These are phyloP conservation scores for Scylla paramamosain DNA, from an alignment of 1,140 invertebrate species.

Conservation along the genomic window DNA sequence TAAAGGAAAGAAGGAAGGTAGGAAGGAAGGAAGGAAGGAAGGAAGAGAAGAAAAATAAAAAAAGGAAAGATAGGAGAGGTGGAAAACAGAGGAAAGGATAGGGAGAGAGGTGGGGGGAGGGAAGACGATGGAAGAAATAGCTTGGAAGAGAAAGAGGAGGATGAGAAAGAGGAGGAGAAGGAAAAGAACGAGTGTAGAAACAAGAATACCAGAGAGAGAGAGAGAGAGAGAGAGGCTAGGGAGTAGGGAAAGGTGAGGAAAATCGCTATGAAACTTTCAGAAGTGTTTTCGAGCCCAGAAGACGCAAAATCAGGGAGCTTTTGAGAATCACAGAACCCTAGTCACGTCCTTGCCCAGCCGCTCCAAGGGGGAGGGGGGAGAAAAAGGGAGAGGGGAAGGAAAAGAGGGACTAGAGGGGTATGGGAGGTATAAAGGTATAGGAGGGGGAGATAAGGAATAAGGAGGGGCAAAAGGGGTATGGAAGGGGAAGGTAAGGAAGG, in stretches of 20 bases:
- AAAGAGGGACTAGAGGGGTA: neutral
- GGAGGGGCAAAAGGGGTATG: too few species aligned
- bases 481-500: too few species aligned
- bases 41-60: too few species aligned
- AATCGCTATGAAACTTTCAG: neutral
- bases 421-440: too few species aligned
- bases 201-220: neutral
- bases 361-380: neutral
- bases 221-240: neutral
- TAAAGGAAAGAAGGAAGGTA: too few species aligned
- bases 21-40: too few species aligned
- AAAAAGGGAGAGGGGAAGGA: neutral
- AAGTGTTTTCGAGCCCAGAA: neutral
- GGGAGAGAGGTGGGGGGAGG: neutral
- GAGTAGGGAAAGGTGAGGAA: neutral
- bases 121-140: neutral
- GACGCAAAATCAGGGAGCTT: slow-evolving; percentile 7
- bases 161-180: neutral
- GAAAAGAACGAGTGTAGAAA: neutral
- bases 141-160: neutral
- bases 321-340: neutral
- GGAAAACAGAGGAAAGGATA: too few species aligned
- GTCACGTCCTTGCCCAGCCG: neutral
- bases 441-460: too few species aligned
- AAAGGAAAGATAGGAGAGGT: too few species aligned